Base-by-base conservation (phyloP, 2,113 vertebrate genomes). In the Silurus meridionalis region DNA sequence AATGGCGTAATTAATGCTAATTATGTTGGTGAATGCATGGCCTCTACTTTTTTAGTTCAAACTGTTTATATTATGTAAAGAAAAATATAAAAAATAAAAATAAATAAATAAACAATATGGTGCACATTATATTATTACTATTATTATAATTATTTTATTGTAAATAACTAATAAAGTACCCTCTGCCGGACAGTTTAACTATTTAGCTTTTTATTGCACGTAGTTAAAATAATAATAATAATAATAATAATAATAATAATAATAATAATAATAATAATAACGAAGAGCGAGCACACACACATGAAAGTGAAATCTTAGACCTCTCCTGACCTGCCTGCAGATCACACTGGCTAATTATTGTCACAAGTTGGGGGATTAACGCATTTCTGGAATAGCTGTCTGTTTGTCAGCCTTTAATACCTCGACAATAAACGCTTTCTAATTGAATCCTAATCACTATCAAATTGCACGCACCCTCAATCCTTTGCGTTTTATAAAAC, bases 361-460 rank as follows among this genome's bases (percentile, higher is more conserved):
- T 99, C 98, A 99, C 97, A 99, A 98, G 98, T 97, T 95, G 95
- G 93, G 92, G 97, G 98, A 98, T 99, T 99, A 99, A 89, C 93
- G 95, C 97, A 99, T 99, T 98, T 97, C 97, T 99, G 96, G 93
- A 98, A 99, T 99, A 98, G 95, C 96, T 98, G 96, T 93, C 95
- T 98, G 97, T 97, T 98, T 98, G 97, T 96, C 95, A 94, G 93
- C 91, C 91, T 92, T 94, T 83, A 96, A 95, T 93, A 92, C 94
- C 90, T 86, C 95, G 91, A 91, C 95, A 95, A 96, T 98, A 98
- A 99, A 97, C 96, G 95, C 96, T 97, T 99, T 97, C 95, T 98
- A 98, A 99, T 99, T 97, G 97, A 98, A 97, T 97, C 97, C 95
- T 98, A 98, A 99, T 99, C 96, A 95, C 96, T 94, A 96, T 97